Percentiles rank a stretch among this genome's conserved stretches.
These are phyloP conservation scores for Misgurnus mizolepis DNA, from an alignment of 2,113 vertebrate species.

Conservation along the genomic window DNA sequence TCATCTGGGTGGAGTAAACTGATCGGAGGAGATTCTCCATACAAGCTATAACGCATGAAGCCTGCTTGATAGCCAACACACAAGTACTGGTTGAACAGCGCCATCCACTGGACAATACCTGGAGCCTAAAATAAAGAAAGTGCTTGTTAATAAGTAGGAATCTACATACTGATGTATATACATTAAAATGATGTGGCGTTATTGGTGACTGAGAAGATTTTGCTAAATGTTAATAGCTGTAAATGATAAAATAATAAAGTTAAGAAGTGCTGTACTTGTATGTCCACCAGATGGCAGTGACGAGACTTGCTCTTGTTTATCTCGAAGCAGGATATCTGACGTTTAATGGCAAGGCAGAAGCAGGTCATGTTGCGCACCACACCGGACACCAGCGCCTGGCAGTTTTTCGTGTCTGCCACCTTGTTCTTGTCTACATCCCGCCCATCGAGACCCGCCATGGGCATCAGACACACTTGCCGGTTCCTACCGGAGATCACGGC, in stretches of 20 bases:
- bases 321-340: constrained; percentile 94
- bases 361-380: constrained; percentile 84
- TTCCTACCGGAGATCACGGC: constrained; percentile 97
- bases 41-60: constrained; percentile 87
- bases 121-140: constrained; percentile 68
- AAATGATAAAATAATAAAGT: background rate
- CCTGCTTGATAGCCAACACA: constrained; percentile 94
- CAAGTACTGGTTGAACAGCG: constrained; percentile 88
- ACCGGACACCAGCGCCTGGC: constrained; percentile 87
- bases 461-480: constrained; percentile 94
- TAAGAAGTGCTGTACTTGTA: constrained; percentile 70
- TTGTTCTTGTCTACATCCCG: constrained; percentile 92
- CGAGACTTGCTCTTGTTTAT: constrained; percentile 90
- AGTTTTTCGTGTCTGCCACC: constrained; percentile 92
- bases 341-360: constrained; percentile 95
- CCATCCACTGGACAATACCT: constrained; percentile 93
- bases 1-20: constrained; percentile 91
- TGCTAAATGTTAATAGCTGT: too few relatives aligned
- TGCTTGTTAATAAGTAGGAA: too few relatives aligned
- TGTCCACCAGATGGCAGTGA: constrained; percentile 90
- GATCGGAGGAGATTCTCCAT: constrained; percentile 80
- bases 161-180: too few relatives aligned
- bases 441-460: constrained; percentile 87
- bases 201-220: too few relatives aligned
- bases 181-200: too few relatives aligned